Conservation (phyloP, 2,113 vertebrate species). For the Eptatretus burgeri region DNA sequence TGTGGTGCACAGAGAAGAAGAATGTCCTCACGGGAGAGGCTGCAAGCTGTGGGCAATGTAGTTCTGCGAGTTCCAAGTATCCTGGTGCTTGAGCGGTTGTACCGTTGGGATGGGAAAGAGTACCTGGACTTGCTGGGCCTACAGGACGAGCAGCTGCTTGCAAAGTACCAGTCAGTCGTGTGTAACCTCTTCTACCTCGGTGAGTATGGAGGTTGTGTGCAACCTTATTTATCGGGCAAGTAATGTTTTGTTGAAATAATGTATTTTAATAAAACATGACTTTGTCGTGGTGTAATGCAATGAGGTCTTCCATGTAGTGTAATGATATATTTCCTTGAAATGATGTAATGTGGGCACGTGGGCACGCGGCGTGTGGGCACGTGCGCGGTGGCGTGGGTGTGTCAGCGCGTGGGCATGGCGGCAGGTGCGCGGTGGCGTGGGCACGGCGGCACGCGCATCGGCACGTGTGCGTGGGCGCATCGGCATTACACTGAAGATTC, state of each 20-base stretch:
- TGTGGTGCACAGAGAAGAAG: too few species aligned
- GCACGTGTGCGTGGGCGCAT: too few species aligned
- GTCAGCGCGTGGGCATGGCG: too few species aligned
- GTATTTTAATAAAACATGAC: not conserved
- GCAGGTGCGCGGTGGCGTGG: too few species aligned
- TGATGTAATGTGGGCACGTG: too few species aligned
- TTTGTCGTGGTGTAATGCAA: not conserved
- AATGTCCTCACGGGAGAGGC: too few species aligned
- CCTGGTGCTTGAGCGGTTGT: slow-evolving; percentile 31
- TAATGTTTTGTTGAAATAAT: too few species aligned
- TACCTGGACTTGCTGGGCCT: slow-evolving; percentile 25
- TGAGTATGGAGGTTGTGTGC: slow-evolving; percentile 12
- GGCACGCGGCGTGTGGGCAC: too few species aligned
- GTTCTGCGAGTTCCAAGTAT: slow-evolving; percentile 32
- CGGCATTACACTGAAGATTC: too few species aligned
- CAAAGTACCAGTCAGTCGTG: slow-evolving; percentile 28
- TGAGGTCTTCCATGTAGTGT: not conserved
- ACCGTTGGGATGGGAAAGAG: slow-evolving; percentile 32
- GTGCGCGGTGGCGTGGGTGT: too few species aligned
- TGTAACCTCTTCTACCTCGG: slow-evolving; percentile 33
- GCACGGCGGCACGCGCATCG: too few species aligned
- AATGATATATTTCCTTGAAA: not conserved
- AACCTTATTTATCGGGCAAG: too few species aligned
- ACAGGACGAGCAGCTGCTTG: slow-evolving; percentile 24
- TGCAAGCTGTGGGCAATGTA: slow-evolving; percentile 23